Evolutionary conservation across 1,140 invertebrate genomes (phyloP).

Genomic region (Drosophila ananassae): DNA sequence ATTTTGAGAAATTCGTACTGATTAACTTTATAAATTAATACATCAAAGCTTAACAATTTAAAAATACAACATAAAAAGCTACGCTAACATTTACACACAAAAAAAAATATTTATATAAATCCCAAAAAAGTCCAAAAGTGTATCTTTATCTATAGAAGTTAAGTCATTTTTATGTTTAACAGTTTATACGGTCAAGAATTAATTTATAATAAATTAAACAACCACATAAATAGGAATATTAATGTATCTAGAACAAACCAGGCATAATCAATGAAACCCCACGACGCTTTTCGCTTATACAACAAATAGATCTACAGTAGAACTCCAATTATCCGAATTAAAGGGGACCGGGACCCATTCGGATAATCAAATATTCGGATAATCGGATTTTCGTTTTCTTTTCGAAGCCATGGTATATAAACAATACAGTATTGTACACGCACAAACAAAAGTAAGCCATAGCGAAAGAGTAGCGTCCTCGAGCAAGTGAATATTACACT

Average conservation of each 20-base stretch:
- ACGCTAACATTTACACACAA: slow-evolving; percentile 54
- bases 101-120: slow-evolving; percentile 29
- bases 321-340: too few relatives aligned
- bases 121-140: slow-evolving; percentile 35
- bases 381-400: too few relatives aligned
- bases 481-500: too few relatives aligned
- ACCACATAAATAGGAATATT: slow-evolving; percentile 17
- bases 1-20: slow-evolving; percentile 68
- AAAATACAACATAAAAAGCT: slow-evolving; percentile 40
- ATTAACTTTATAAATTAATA: slow-evolving; percentile 59
- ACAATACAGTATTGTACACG: too few relatives aligned
- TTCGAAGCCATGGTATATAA: too few relatives aligned
- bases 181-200: slow-evolving; percentile 63
- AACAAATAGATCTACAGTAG: slow-evolving; percentile 57
- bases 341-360: too few relatives aligned
- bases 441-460: too few relatives aligned
- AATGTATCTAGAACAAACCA: slow-evolving; percentile 40
- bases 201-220: slow-evolving; percentile 59
- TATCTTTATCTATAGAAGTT: slow-evolving; percentile 47
- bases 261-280: slow-evolving; percentile 69
- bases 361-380: too few relatives aligned
- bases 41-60: slow-evolving; percentile 53
- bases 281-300: slow-evolving; percentile 64
- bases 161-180: slow-evolving; percentile 59
- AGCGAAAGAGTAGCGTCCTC: too few relatives aligned